Base-by-base conservation (phyloP, 2,797 vertebrate species). In the Poeciliopsis gracilis region DNA sequence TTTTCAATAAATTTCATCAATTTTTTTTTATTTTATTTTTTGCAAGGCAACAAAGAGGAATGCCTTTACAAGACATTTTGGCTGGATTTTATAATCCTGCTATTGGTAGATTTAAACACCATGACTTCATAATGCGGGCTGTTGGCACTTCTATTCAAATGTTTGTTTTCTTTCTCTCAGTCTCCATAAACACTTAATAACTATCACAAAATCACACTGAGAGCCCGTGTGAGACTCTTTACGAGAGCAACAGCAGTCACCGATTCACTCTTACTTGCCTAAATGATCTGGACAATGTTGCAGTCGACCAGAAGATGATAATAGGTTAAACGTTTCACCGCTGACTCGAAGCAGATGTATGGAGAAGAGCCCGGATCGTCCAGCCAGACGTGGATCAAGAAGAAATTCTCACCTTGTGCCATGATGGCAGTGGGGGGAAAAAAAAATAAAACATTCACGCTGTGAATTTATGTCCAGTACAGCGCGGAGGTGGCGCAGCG, bases 331-430 rank as follows among this genome's bases (percentile, higher is more conserved):
- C 53, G 80, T 84, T 85, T 78, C 70, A 73, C 41, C 11, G 7
- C 75, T 84, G 87, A 88, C 78, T 78, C 73, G 74, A 57, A 88
- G 76, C 90, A 91, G 85, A 91, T 92, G 87, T 79, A 84, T 88
- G 79, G 82, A 83, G 55, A 73, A 13, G 51, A 77, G 78, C 81
- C 75, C 55, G 77, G 38, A 49, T 51, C 55, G 12, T 74, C 61
- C 47, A 23, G 77, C 86, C 82, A 82, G 83, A 77, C 12, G 13
- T 78, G 84, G 77, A 82, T 8, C 47, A 82, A 77, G 75, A 86
- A 77, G 72, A 84, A 82, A 78, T 76, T 84, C 82, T 73, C 77
- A 85, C 41, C 9, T 71, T 73, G 76, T 16, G 61, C 86, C 76
- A 78, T 67, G 59, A 73, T 77, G 47, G 55, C 53, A 38, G 53